Conservation (phyloP, 2,888 invertebrate genomes). For the Epinotia ramella region DNA sequence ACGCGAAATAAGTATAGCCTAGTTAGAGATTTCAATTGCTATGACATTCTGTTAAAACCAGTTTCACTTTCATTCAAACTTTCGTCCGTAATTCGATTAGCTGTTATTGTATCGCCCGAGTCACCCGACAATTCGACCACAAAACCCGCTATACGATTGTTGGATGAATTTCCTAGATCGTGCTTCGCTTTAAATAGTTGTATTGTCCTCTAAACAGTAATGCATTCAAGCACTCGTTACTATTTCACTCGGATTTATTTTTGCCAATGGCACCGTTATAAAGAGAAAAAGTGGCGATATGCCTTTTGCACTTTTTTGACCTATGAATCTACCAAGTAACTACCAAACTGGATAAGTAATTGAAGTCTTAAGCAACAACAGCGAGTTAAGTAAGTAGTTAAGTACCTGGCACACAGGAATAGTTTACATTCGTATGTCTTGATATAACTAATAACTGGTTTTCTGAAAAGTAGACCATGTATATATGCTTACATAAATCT, state of each 20-base stretch:
- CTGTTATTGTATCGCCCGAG: constrained; percentile 55
- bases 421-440: not conserved
- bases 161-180: constrained; percentile 61
- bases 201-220: constrained; percentile 31
- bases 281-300: not conserved
- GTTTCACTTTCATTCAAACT: constrained; percentile 56
- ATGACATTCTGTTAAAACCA: constrained; percentile 30
- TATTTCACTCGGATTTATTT: constrained; percentile 8
- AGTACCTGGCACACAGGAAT: not conserved
- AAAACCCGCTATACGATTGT: constrained; percentile 54
- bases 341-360: not conserved
- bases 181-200: constrained; percentile 53
- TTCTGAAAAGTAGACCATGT: not conserved
- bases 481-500: not conserved
- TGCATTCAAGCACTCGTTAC: constrained; percentile 1
- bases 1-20: not conserved
- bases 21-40: constrained; percentile 8
- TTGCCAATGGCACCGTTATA: not conserved
- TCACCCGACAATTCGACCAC: constrained; percentile 57
- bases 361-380: not conserved
- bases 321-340: not conserved
- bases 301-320: not conserved
- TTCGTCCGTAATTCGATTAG: constrained; percentile 65
- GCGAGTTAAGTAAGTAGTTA: not conserved
- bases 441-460: constrained; percentile 22